Percentiles rank a stretch among this genome's conserved stretches.
Evolutionary conservation across 2,888 invertebrate genomes (phyloP).

Genomic region (Thyatira batis): DNA sequence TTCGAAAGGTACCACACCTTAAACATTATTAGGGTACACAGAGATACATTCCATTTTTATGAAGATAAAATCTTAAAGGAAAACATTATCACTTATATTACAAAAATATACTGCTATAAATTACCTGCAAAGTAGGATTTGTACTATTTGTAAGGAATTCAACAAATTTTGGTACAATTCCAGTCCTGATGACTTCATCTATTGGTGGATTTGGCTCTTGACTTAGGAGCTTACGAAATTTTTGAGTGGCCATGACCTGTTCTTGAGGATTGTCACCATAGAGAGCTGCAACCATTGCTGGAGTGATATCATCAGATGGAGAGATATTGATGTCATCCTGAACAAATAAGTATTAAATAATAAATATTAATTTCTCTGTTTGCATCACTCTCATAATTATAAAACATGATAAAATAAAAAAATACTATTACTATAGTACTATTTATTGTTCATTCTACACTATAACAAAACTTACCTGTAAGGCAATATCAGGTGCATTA

Average conservation of each 20-base stretch:
- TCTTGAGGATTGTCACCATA: constrained; percentile 89
- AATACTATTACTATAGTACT: constrained; percentile 3
- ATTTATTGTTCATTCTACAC: constrained; percentile 1
- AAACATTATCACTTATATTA: too few species aligned
- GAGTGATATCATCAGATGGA: constrained; percentile 84
- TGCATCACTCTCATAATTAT: too few species aligned
- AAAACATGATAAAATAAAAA: too few species aligned
- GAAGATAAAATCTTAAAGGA: too few species aligned
- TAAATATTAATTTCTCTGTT: not conserved
- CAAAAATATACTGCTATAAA: too few species aligned
- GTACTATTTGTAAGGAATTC: constrained; percentile 91
- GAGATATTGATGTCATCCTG: constrained; percentile 76
- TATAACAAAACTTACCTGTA: constrained; percentile 51
- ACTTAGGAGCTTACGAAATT: constrained; percentile 95
- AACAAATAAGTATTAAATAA: constrained; percentile 25
- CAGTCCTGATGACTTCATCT: constrained; percentile 96
- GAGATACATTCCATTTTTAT: too few species aligned
- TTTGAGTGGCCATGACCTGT: constrained; percentile 94
- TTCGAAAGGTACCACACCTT: too few species aligned
- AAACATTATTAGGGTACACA: too few species aligned
- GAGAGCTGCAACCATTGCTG: constrained; percentile 92
- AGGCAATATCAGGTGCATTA: constrained; percentile 61
- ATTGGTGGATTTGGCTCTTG: constrained; percentile 98
- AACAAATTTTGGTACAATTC: constrained; percentile 97
- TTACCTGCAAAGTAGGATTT: constrained; percentile 93